Base-by-base conservation (phyloP, 2,888 invertebrate species). In the Sarcophaga variegata region DNA sequence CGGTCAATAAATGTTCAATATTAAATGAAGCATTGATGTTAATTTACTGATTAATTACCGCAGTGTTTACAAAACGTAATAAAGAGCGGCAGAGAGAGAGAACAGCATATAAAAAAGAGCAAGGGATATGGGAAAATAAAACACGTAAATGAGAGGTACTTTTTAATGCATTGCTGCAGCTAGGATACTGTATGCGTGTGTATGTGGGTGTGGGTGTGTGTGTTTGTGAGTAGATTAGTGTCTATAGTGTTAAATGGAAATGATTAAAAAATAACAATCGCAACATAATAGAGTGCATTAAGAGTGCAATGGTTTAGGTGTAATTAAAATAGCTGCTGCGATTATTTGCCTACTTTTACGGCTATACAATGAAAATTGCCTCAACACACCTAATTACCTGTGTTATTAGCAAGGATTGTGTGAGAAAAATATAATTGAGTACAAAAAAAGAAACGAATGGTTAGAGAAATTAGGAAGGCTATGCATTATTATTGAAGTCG, bases 21-120 rank as follows among this genome's bases (percentile, higher is more conserved):
- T 93, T 93, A 92, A 93, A 93, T 93, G 92, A 93, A 92, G 92
- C 93, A 91, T 92, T 91, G 92, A 92, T 92, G 93, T 92, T 93
- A 93, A 93, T 93, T 93, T 93, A 92, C 92, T 92, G 93, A 92
- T 93, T 93, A 93, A 93, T 93, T 93, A 93, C 90, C 92, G 90
- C 90, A 88, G 86, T 88, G 88, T 85, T 88, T 88, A 79, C 85
- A 54, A 67, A 74, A 54, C 37, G 67, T 20, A 78, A 47, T 77
- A 76, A 69, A 67, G n/a, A 25, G 76, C 70, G 45, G 75, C n/a
- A 8, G 54, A 60, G 47, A 8, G 47, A 8, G 27, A 27, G 20
- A 14, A 37, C 6, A 14, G 20, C 12, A 54, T 12, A 37, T 2
- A 27, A 17, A 45, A 14, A 14, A n/a, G 22, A 17, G 6, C 54